Base-by-base conservation (phyloP, 2,888 invertebrate species). In the Drosophila percnosoma region DNA sequence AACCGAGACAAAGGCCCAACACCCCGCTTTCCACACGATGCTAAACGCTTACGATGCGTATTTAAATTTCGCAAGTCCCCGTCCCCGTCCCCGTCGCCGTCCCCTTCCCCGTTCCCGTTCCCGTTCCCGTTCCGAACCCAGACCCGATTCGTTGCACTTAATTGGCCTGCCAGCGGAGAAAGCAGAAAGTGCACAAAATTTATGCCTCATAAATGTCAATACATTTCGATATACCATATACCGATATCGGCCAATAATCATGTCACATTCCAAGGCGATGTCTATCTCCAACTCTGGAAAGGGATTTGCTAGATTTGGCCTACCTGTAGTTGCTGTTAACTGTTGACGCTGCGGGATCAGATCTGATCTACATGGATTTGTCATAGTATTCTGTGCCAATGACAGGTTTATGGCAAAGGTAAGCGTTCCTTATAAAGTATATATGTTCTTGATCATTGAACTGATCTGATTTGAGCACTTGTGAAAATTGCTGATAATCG, bases 201-300 rank as follows among this genome's bases (percentile, higher is more conserved):
- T 87, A 86, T 86, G 89, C 73, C 70, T 75, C 85, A 89, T 89
- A 86, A 86, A 87, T 89, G 85, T 89, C 85, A 87, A 72, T 73
- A 67, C 48, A 60, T 68, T 55, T 57, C 68, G 61, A 53, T 62
- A 53, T 62, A 45, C 29, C 21, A 54, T 8, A 15, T 1, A 45
- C 24, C 13, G 45, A 24, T 45, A 24, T 24, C 45, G 24, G 24
- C 45, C 45, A 40, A 60, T 11, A 38, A 54, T 57, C 53, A 65
- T 61, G 34, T 69, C 69, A 55, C 11, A 36, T 31, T 61, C 45
- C 11, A 10, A 29, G 13, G 34, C 60, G 82, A 83, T 80, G 61
- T 49, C 73, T 67, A 83, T 86, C 86, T 82, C 4, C 4, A 11
- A n/a, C 40, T 4, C 10, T 40, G 40, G 40, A 4, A 13, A 24